Conservation (phyloP, 2,113 vertebrate genomes). For the Ginglymostoma cirratum region DNA sequence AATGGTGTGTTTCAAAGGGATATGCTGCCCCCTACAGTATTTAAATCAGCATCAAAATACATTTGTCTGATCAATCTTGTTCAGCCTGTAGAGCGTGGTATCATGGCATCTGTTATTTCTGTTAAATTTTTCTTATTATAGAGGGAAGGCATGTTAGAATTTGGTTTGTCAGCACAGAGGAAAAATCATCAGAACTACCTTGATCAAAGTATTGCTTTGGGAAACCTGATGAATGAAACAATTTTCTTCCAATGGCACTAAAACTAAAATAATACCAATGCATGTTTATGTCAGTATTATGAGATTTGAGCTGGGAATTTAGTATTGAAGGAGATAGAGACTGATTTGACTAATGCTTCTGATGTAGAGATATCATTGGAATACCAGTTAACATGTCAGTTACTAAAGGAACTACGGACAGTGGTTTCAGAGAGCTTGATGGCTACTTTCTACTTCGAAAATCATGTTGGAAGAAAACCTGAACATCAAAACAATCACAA, state of each 20-base stretch:
- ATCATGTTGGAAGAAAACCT: neutral
- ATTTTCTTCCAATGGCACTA: neutral
- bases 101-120: neutral
- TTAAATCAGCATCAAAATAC: neutral
- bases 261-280: neutral
- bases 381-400: neutral
- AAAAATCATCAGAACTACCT: neutral
- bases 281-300: neutral
- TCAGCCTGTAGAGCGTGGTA: neutral
- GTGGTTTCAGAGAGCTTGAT: neutral
- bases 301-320: neutral
- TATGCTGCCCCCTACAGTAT: slow-evolving; percentile 30
- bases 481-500: neutral
- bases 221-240: neutral
- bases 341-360: neutral
- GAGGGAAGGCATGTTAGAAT: neutral
- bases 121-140: neutral
- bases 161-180: neutral
- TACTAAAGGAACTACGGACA: neutral
- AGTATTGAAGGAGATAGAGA: neutral
- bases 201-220: neutral
- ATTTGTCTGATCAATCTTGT: neutral
- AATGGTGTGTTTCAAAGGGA: neutral
- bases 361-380: neutral
- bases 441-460: neutral